Conservation (phyloP, 2,113 vertebrate genomes). For the Xiphias gladius region DNA sequence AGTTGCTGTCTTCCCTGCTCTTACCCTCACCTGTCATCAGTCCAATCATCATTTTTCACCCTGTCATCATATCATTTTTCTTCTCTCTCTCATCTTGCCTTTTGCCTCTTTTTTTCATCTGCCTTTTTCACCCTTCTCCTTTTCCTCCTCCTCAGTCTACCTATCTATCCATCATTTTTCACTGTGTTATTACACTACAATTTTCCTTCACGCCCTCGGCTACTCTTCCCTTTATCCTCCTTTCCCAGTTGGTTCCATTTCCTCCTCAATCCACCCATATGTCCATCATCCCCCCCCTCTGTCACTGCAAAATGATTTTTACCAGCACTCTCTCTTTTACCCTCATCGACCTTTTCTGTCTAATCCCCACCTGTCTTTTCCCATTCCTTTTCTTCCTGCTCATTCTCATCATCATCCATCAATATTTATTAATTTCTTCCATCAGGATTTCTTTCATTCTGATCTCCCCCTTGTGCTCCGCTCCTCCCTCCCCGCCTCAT, state of each 20-base stretch:
- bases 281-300: constrained; percentile 32
- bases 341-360: constrained; percentile 19
- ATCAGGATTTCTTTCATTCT: constrained; percentile 24
- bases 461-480: neutral
- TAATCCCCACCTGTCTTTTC: constrained; percentile 39
- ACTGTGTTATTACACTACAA: constrained; percentile 26
- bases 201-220: constrained; percentile 18
- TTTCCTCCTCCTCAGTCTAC: constrained; percentile 10
- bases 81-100: constrained; percentile 9
- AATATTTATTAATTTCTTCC: constrained; percentile 55
- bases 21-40: constrained; percentile 29
- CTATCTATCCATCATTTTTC: constrained; percentile 44
- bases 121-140: constrained; percentile 2
- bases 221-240: constrained; percentile 28
- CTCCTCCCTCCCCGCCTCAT: constrained; percentile 10
- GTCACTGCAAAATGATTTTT: constrained; percentile 35
- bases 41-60: constrained; percentile 56
- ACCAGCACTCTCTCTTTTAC: constrained; percentile 22
- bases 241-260: constrained; percentile 24
- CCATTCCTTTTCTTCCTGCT: constrained; percentile 9
- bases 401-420: constrained; percentile 53
- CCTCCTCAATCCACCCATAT: constrained; percentile 38
- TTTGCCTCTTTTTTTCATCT: constrained; percentile 6
- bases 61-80: constrained; percentile 38
- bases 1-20: neutral